Evolutionary conservation across 2,888 invertebrate genomes (phyloP).

Genomic region (Ametastegia equiseti): DNA sequence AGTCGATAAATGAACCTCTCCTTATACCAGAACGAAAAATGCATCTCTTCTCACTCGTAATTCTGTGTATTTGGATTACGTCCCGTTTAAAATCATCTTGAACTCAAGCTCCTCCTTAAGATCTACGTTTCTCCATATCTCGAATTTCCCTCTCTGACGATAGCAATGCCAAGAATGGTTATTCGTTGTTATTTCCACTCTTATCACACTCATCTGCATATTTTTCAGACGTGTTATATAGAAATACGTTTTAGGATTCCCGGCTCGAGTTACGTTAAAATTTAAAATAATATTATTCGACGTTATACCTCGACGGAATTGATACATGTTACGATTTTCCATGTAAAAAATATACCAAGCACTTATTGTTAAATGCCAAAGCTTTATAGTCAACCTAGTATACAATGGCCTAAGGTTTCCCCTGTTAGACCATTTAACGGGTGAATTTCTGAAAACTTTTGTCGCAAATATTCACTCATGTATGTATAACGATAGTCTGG

Average conservation of each 20-base stretch:
- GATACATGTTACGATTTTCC: not conserved
- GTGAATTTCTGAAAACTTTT: no score
- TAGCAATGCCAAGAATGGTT: conserved; percentile 15
- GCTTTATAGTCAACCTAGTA: not conserved
- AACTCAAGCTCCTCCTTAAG: not conserved
- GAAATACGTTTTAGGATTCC: not conserved
- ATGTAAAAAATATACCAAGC: not conserved
- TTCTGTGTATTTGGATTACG: conserved; percentile 15
- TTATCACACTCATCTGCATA: conserved; percentile 10
- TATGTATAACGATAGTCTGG: not conserved
- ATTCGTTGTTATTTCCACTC: conserved; percentile 23
- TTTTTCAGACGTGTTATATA: not conserved
- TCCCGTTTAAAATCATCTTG: not conserved
- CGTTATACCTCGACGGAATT: not conserved
- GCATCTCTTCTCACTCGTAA: not conserved
- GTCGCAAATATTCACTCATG: conserved; percentile 5
- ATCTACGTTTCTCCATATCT: not conserved
- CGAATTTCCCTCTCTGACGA: not conserved
- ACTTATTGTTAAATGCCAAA: not conserved
- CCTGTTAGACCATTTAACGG: no score
- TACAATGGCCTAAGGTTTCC: not conserved
- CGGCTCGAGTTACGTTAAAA: not conserved
- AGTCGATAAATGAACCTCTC: not conserved
- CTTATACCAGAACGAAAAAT: not conserved
- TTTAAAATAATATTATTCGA: conserved; percentile 27